Base-by-base conservation (phyloP, 2,888 invertebrate species). In the Lycocerus yunnanus region DNA sequence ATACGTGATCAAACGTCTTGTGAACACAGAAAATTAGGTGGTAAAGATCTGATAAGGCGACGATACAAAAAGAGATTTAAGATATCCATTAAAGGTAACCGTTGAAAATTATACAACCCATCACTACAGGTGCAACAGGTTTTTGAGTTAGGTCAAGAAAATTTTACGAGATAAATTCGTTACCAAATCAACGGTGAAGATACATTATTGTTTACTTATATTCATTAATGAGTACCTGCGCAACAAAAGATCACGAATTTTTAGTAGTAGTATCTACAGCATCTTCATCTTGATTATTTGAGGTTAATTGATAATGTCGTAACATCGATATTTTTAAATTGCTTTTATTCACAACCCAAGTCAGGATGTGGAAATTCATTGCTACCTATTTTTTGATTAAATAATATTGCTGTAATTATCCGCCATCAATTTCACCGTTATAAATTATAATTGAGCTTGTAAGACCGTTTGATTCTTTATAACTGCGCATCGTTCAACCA, bases 311-410 rank as follows among this genome's bases (percentile, higher is more conserved):
- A 43, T n/a, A 43, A 43, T 43, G 43, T 43, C n/a, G 43, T 43
- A 43, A 43, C 43, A 13, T 43, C 43, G 43, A 43, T 43, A 43
- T n/a, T n/a, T 43, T 43, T 43, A 43, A 43, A 43, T 43, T 43
- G n/a, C 74, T 72, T 76, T 73, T 78, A 79, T 78, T 75, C 75
- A 75, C 69, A 70, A 43, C 63, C 71, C 21, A 21, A 68, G 66
- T 58, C 76, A 78, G 77, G 78, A 77, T 77, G 74, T 73, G 65
- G 68, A 77, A 77, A 78, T 77, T 77, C 76, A 63, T 43, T 43
- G 43, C 43, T 43, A 43, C 43, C 43, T 43, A 43, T 43, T 43
- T 43, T 43, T 43, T 43, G 69, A 72, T 72, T 75, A 72, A 72
- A 68, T 72, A 69, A 73, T 73, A 75, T 69, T 69, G 69, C 71